Percentiles rank a stretch among this genome's conserved stretches.
phyloP scores from a whole-genome alignment of 1,140 invertebrate species.

The Pseudomyrmex flavicornis region DNA sequence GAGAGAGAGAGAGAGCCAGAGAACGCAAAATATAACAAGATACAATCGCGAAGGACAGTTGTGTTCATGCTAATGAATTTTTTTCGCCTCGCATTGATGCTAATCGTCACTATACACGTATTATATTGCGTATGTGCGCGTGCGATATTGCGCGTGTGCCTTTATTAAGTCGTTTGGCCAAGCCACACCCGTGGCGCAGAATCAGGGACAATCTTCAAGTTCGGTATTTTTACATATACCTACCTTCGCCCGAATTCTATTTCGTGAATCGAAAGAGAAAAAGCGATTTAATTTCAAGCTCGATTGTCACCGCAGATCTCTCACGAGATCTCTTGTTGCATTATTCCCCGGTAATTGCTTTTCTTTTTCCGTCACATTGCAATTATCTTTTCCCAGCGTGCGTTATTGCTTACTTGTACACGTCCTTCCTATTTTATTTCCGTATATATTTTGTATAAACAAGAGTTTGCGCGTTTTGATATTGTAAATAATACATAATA shows the following conservation, averaged over 20 bases:
- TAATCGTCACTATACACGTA: slow-evolving; percentile 44
- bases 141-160: slow-evolving; percentile 20
- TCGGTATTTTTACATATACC: neutral
- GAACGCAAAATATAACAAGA: neutral
- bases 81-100: slow-evolving; percentile 28
- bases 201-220: slow-evolving; percentile 31
- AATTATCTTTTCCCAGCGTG: no score
- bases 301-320: neutral
- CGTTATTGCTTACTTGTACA: no score
- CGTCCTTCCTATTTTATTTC: no score
- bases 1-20: slow-evolving; percentile 2
- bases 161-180: slow-evolving; percentile 37
- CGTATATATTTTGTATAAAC: no score
- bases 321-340: neutral
- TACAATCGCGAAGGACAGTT: slow-evolving; percentile 47
- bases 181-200: slow-evolving; percentile 27
- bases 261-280: neutral
- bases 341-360: slow-evolving; percentile 1
- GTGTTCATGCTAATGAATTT: slow-evolving; percentile 55
- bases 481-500: no score
- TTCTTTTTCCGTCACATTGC: neutral
- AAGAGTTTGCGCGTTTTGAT: no score
- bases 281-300: neutral
- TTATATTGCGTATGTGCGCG: neutral
- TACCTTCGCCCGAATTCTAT: neutral